Conservation (phyloP, 2,888 invertebrate species). For the Drosophila yooni region DNA sequence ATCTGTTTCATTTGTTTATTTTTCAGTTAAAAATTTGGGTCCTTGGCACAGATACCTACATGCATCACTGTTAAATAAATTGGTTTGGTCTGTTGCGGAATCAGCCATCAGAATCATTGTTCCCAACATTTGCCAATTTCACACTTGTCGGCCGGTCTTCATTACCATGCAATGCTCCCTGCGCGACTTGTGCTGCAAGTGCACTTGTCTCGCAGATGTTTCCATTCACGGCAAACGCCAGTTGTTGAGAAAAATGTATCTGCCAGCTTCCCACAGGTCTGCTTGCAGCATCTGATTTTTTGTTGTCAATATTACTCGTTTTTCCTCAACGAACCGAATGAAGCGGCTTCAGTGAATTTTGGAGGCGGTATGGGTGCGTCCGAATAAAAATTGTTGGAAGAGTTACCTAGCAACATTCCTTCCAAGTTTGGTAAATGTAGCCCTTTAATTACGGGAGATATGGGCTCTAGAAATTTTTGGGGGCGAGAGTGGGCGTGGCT, state of each 20-base stretch:
- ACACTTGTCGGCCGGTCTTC: neutral
- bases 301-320: neutral
- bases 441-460: no score
- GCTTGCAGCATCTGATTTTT: neutral
- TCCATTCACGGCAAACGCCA: conserved; percentile 1
- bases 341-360: no score
- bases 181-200: neutral
- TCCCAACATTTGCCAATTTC: neutral
- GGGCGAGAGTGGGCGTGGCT: no score
- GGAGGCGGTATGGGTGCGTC: no score
- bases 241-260: neutral
- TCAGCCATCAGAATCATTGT: neutral
- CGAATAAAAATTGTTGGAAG: no score
- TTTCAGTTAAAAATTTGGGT: neutral
- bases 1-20: neutral
- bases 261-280: neutral
- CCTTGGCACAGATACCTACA: neutral
- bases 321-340: neutral
- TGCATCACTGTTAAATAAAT: neutral
- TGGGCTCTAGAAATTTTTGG: no score
- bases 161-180: no score
- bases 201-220: neutral
- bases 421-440: no score
- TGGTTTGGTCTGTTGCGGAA: neutral
- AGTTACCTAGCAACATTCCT: no score